These are phyloP conservation scores for Rhabditoides inermis DNA, from an alignment of 2,888 invertebrate genomes.

Conservation along the genomic window DNA sequence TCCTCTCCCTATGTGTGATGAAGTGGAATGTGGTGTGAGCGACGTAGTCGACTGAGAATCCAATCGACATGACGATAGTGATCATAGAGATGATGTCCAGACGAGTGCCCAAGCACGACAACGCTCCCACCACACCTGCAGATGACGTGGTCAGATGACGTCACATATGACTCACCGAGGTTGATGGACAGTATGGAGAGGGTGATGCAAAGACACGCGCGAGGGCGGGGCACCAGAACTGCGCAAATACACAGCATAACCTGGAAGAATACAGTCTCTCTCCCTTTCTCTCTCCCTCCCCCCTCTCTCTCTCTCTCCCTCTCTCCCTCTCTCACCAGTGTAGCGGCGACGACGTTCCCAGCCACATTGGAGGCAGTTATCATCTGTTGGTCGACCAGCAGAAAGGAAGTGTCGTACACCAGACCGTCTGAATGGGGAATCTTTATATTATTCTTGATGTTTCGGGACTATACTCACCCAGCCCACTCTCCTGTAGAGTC, in stretches of 20 bases:
- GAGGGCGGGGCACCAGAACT: constrained; percentile 39
- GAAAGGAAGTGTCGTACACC: constrained; percentile 21
- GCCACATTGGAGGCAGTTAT: constrained; percentile 40
- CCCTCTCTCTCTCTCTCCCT: too few relatives aligned
- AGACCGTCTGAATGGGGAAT: background rate
- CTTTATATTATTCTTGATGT: too few relatives aligned
- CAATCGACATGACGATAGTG: constrained; percentile 49
- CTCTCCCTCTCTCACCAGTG: too few relatives aligned
- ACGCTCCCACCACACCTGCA: constrained; percentile 43
- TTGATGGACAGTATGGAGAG: constrained; percentile 46
- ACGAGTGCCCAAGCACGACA: constrained; percentile 38
- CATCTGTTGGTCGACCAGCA: constrained; percentile 48
- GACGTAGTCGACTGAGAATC: constrained; percentile 48
- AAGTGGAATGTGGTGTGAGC: constrained; percentile 49
- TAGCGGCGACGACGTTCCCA: constrained; percentile 26
- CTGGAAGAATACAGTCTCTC: too few relatives aligned
- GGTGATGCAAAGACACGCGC: constrained; percentile 40
- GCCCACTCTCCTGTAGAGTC: too few relatives aligned
- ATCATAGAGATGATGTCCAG: constrained; percentile 51
- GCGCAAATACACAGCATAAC: constrained; percentile 82
- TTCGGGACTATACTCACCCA: too few relatives aligned
- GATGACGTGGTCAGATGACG: too few relatives aligned
- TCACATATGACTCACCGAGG: too few relatives aligned
- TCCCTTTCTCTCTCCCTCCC: too few relatives aligned
- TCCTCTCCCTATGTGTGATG: constrained; percentile 29